Evolutionary conservation across 1,140 invertebrate genomes (phyloP).

Genomic region (Holcopasites calliopsidis): DNA sequence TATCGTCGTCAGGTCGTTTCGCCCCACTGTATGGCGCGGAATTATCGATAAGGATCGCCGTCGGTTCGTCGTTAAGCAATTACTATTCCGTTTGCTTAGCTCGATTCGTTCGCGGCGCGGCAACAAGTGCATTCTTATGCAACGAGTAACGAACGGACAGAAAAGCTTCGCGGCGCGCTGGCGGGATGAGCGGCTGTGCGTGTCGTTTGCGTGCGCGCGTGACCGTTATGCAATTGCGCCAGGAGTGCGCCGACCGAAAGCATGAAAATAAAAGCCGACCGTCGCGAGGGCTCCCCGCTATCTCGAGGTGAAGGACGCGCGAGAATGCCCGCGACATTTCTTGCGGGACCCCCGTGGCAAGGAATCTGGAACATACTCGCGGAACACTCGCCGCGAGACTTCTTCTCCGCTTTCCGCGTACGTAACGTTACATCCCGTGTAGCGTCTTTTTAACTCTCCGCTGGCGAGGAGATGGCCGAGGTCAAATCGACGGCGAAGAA

Average conservation of each 20-base stretch:
- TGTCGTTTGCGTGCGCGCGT: constrained; percentile 21
- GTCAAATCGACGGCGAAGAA: background rate
- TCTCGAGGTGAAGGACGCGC: constrained; percentile 57
- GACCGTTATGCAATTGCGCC: constrained; percentile 65
- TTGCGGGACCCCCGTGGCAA: constrained; percentile 17
- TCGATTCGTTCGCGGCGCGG: background rate
- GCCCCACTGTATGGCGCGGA: no score
- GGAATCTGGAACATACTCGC: constrained; percentile 23
- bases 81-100: background rate
- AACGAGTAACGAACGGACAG: constrained; percentile 11
- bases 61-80: background rate
- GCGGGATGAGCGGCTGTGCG: constrained; percentile 34
- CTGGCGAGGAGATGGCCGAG: background rate
- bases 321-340: constrained; percentile 47
- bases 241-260: constrained; percentile 58
- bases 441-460: background rate
- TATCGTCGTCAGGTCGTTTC: no score
- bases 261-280: constrained; percentile 61
- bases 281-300: constrained; percentile 35
- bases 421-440: background rate
- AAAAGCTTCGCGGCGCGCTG: constrained; percentile 31
- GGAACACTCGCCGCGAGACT: background rate
- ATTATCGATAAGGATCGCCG: background rate
- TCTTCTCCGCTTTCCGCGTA: background rate
- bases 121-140: constrained; percentile 43